Evolutionary conservation across 35 echinoderm and acorn worm species (phyloP), one percentile per base, ranked within the genome.

Genomic region (Lytechinus variegatus): DNA sequence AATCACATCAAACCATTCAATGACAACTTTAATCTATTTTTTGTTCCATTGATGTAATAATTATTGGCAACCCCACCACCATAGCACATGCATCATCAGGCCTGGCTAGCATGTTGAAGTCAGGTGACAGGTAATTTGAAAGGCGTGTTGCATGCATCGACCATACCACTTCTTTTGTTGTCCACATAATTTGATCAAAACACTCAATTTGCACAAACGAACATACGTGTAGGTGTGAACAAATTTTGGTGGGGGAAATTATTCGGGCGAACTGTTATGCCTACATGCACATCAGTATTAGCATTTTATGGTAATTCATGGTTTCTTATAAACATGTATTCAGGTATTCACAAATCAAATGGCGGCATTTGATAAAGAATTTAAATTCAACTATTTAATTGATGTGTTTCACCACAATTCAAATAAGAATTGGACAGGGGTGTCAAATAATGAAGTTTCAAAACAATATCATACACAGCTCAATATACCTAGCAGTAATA

Each of bases 1-100:
- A 79, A 79, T 79, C 66, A 79, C 66, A 16, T 16, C 66, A 24
- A 79, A 79, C 66, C 66, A 79, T 79, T 79, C 66, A 79, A 79
- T 79, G 66, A 79, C 66, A 79, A 79, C 21, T 79, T 24, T 79
- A 79, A 79, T 79, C 66, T 79, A 79, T 79, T 79, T 79, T 79
- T 79, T 24, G 0, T 24, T 8, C 66, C 16, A 79, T 79, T 79
- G 66, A 79, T 79, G 66, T 79, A 0, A 79, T 79, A n/a, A 79
- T 79, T 79, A 79, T 79, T 79, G 66, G 66, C 66, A 79, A 14
- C 1, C 13, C 14, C 16, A 79, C 66, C 66, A 79, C 21, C 66
- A 79, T 6, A n/a, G 61, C 61, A 13, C 9, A 79, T 27, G 14
- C 66, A 79, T 79, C 66, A 79, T 7, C 0, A 7, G 24, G 66